Conservation (phyloP, 2,113 vertebrate species). For the Xenopus tropicalis region UCB_Xtro_10.0 CM004450.2:66013001-66013500, state of each 20-base stretch:
- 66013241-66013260: neutral
- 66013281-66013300: neutral
- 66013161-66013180: conserved; percentile 30
- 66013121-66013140: conserved; percentile 40
- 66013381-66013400: no score
- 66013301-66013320: neutral
- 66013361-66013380: no score
- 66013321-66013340: neutral
- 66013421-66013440: no score
- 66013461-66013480: no score
- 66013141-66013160: conserved; percentile 34
- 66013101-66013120: conserved; percentile 23
- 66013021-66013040: no score
- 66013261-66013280: neutral
- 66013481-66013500: no score
- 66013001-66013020: no score
- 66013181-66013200: neutral
- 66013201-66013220: neutral
- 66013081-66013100: neutral
- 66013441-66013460: no score
- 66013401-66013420: no score
- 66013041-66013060: no score
- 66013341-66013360: no score
- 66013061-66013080: no score
- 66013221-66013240: neutral